These are phyloP conservation scores for Galleria mellonella DNA, from an alignment of 1,140 invertebrate genomes.

Conservation along the genomic window DNA sequence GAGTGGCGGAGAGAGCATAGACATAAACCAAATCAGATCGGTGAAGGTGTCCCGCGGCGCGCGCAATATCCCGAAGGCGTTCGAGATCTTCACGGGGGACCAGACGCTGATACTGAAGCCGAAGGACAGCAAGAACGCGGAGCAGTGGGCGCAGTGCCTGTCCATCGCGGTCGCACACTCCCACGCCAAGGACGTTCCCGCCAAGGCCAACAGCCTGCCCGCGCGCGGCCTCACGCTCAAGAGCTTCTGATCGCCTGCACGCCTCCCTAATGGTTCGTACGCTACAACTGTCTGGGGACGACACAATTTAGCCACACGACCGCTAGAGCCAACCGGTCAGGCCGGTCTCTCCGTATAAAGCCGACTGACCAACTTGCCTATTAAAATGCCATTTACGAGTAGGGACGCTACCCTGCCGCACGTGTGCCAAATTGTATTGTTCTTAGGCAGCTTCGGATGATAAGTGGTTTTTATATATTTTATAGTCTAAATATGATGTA, in stretches of 20 bases:
- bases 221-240: slow-evolving; percentile 75
- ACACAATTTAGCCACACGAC: too few relatives aligned
- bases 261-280: too few relatives aligned
- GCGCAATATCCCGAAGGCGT: slow-evolving; percentile 93
- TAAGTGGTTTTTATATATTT: too few relatives aligned
- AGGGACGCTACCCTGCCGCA: too few relatives aligned
- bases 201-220: slow-evolving; percentile 80
- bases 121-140: slow-evolving; percentile 94
- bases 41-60: slow-evolving; percentile 91
- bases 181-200: slow-evolving; percentile 78
- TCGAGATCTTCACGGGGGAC: slow-evolving; percentile 96
- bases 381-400: too few relatives aligned
- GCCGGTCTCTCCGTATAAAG: too few relatives aligned
- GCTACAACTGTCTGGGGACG: too few relatives aligned
- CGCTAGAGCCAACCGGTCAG: too few relatives aligned
- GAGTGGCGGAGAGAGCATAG: slow-evolving; percentile 84
- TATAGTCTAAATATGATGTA: too few relatives aligned
- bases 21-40: slow-evolving; percentile 93
- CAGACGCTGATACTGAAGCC: slow-evolving; percentile 94
- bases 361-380: too few relatives aligned
- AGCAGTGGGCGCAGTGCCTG: slow-evolving; percentile 94
- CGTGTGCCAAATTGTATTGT: too few relatives aligned
- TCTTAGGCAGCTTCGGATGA: too few relatives aligned
- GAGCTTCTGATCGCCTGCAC: slow-evolving; percentile 36
- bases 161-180: slow-evolving; percentile 92